Evolutionary conservation across 2,888 invertebrate genomes (phyloP), one percentile per base, ranked within the genome.

Genomic region (Drosophila planitibia): DNA sequence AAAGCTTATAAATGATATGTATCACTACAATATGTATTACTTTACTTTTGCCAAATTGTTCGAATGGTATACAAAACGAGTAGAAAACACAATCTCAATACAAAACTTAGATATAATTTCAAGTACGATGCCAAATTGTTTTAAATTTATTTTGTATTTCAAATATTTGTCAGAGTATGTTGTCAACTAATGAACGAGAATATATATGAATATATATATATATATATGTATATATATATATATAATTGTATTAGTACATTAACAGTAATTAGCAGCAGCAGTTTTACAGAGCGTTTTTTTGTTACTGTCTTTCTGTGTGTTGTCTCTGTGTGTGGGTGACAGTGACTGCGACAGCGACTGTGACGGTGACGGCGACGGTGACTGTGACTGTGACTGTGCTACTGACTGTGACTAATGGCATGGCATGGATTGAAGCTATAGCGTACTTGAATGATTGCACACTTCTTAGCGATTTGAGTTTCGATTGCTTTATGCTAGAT

Each of bases 171-270:
- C 54, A 39, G 47, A 44, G 44, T 52, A 52, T 59, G 33, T 51
- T 57, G 70, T 76, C 59, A 75, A 79, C 76, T 76, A 76, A 71
- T 74, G 64, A 76, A 65, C 71, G 61, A 68, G 68, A 66, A 55
- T 74, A 65, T 67, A 63, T 69, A 60, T 70, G 32, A 44, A 55
- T 67, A 44, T 65, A 70, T 65, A 60, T 58, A 28, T 28, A 28
- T 28, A 28, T 28, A 60, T 67, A 44, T 70, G 65, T 65, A 60
- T 68, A 55, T 61, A 39, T 53, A 58, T 65, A 64, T 59, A 59
- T 52, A 58, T 61, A 58, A 57, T 49, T 66, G 39, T 69, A 57
- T 54, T 57, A 68, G 57, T 70, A 70, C 64, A 70, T 64, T 68
- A 47, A 69, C 61, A 58, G 54, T 62, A 41, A 37, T 61, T 47